Evolutionary conservation across 2,113 vertebrate species (phyloP).

Genomic region (Seriola aureovittata): DNA sequence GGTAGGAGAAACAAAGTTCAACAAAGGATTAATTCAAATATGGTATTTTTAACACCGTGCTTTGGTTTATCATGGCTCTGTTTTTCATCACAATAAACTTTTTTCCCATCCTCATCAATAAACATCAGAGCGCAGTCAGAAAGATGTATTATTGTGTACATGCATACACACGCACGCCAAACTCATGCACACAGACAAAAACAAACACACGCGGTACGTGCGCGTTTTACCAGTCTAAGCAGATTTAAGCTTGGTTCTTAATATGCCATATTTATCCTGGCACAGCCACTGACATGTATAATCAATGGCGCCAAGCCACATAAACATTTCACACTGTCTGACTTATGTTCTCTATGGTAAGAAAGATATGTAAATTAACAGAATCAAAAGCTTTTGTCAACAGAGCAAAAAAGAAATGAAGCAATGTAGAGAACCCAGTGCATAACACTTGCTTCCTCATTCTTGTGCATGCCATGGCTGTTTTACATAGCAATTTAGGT

Average conservation of each 20-base stretch:
- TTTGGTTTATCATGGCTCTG: neutral
- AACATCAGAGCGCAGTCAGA: neutral
- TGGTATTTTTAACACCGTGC: neutral
- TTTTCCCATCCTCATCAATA: neutral
- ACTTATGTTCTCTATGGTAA: conserved; percentile 26
- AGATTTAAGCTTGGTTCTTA: conserved; percentile 6
- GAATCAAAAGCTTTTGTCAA: conserved; percentile 30
- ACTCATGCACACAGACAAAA: neutral
- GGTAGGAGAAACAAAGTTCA: neutral
- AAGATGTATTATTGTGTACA: neutral
- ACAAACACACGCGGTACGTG: neutral
- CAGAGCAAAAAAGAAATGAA: conserved; percentile 1
- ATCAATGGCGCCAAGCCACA: conserved; percentile 26
- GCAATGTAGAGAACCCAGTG: neutral
- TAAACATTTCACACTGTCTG: conserved; percentile 20
- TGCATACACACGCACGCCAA: neutral
- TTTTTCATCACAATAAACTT: neutral
- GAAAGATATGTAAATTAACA: conserved; percentile 43
- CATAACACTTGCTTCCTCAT: neutral
- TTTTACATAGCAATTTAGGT: neutral
- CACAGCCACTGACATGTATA: conserved; percentile 1
- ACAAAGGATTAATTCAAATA: neutral
- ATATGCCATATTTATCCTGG: conserved; percentile 19
- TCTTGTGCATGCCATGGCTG: neutral
- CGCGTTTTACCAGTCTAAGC: neutral